These are phyloP conservation scores for Oconnorella tubifera DNA, from an alignment of 2,888 invertebrate genomes.

Conservation along the genomic window DNA sequence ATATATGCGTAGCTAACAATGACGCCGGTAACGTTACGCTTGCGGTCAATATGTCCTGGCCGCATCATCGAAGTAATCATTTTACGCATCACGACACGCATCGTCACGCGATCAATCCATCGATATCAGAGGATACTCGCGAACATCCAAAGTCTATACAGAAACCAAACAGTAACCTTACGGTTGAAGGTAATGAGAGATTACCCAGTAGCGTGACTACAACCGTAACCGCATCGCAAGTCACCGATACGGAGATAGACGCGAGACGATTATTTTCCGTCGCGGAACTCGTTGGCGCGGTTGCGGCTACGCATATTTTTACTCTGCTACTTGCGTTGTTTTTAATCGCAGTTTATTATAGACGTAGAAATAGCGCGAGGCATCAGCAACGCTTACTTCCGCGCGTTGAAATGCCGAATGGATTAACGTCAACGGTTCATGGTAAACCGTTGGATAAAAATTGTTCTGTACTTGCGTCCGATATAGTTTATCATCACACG, in stretches of 20 bases:
- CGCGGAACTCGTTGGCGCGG: slow-evolving; percentile 51
- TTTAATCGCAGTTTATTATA: slow-evolving; percentile 24
- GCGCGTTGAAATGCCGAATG: background rate
- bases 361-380: background rate
- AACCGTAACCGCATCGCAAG: background rate
- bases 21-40: slow-evolving; percentile 54
- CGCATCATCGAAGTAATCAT: slow-evolving; percentile 20
- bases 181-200: background rate
- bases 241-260: background rate
- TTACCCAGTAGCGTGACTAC: no score
- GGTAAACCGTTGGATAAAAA: background rate
- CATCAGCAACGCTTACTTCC: slow-evolving; percentile 11
- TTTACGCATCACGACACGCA: slow-evolving; percentile 7
- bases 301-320: slow-evolving; percentile 52
- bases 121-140: slow-evolving; percentile 3
- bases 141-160: no score
- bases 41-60: slow-evolving; percentile 51
- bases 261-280: slow-evolving; percentile 41
- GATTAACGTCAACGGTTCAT: background rate
- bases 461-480: background rate
- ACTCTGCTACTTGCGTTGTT: slow-evolving; percentile 51
- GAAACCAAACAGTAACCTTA: background rate
- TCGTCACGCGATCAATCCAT: background rate
- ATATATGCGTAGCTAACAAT: slow-evolving; percentile 53
- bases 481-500: background rate